Conservation (phyloP, 2,113 vertebrate species). For the Plestiodon gilberti region DNA sequence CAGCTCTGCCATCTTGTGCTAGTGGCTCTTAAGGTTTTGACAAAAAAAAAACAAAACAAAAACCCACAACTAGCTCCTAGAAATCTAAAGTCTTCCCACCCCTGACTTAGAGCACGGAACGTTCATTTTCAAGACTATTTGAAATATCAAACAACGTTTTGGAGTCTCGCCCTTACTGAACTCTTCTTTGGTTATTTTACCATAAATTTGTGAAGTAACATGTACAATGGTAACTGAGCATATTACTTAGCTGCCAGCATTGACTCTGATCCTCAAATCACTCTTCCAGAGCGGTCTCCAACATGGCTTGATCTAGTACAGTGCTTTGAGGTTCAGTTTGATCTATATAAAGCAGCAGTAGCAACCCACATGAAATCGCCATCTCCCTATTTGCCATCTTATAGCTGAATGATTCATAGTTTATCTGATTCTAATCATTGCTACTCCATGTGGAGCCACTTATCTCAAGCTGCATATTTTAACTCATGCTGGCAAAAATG, state of each 20-base stretch:
- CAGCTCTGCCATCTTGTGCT: too few relatives aligned
- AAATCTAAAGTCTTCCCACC: too few relatives aligned
- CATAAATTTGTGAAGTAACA: not conserved
- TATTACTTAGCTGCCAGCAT: slow-evolving; percentile 6
- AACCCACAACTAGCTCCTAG: too few relatives aligned
- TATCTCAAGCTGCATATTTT: not conserved
- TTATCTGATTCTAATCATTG: slow-evolving; percentile 30
- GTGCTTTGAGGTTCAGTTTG: slow-evolving; percentile 25
- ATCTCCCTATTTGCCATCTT: not conserved
- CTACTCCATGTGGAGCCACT: not conserved
- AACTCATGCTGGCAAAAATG: not conserved
- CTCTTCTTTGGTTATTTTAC: not conserved
- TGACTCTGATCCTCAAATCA: not conserved
- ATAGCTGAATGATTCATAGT: not conserved
- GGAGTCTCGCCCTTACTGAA: not conserved
- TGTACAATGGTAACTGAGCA: not conserved
- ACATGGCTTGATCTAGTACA: slow-evolving; percentile 3
- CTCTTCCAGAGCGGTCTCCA: slow-evolving; percentile 20
- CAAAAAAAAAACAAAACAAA: too few relatives aligned
- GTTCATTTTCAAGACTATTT: not conserved
- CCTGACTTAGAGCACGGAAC: not conserved
- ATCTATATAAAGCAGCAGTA: not conserved
- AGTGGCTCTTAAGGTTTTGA: too few relatives aligned
- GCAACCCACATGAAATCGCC: not conserved
- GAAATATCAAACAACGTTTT: too few relatives aligned